Conservation (phyloP, 2,888 invertebrate genomes). For the Buathra laborator region DNA sequence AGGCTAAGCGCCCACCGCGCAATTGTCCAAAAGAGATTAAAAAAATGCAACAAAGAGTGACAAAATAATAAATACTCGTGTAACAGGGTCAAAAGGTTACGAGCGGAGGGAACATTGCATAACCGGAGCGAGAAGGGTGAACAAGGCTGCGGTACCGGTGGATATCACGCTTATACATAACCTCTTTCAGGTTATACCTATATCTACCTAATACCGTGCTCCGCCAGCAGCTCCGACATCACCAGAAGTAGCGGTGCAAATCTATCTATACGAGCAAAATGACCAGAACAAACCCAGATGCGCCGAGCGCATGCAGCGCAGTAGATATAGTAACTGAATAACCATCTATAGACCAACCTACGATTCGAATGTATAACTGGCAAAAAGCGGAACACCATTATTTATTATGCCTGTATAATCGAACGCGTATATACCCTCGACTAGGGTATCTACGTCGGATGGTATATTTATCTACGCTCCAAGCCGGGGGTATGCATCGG, state of each 20-base stretch:
- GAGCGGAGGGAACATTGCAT: slow-evolving; percentile 64
- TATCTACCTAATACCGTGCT: neutral
- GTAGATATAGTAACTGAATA: neutral
- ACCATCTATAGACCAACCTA: neutral
- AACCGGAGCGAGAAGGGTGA: slow-evolving; percentile 55
- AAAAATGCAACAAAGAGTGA: neutral
- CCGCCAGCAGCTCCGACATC: too few relatives aligned
- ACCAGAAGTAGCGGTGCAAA: neutral
- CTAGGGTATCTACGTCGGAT: neutral
- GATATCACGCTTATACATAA: slow-evolving; percentile 31
- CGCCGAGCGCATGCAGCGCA: neutral
- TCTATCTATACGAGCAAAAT: neutral
- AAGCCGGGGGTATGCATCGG: neutral
- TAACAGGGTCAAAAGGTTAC: slow-evolving; percentile 73
- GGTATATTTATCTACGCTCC: slow-evolving; percentile 1
- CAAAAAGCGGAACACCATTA: neutral
- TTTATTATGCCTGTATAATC: neutral
- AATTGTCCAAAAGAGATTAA: neutral
- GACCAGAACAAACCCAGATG: neutral
- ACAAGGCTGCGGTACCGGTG: slow-evolving; percentile 51
- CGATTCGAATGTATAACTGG: neutral
- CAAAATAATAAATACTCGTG: slow-evolving; percentile 43
- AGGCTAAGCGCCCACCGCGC: neutral
- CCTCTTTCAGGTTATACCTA: neutral
- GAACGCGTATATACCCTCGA: neutral